phyloP scores from a whole-genome alignment of 2,113 vertebrate species.

The Odocoileus hemionus region DNA sequence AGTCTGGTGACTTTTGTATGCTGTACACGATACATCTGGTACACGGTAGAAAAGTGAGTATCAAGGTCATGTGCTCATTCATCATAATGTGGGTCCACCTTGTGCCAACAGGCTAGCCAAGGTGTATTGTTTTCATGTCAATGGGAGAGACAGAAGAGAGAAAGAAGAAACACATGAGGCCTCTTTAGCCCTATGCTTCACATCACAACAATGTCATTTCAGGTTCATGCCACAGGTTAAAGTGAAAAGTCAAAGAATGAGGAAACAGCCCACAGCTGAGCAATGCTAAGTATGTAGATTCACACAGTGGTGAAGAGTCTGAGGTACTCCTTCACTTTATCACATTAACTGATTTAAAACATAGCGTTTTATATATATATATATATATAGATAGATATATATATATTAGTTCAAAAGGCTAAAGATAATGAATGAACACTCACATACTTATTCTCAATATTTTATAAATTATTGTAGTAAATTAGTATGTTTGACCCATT shows the following conservation, averaged over 20 bases:
- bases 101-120: not conserved
- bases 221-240: not conserved
- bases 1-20: not conserved
- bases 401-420: not conserved
- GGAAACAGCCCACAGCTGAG: not conserved
- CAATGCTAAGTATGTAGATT: not conserved
- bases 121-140: not conserved
- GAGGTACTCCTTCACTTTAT: not conserved
- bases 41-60: not conserved
- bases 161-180: not conserved
- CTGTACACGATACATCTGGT: not conserved
- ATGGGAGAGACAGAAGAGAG: not conserved
- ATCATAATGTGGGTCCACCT: not conserved
- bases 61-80: not conserved
- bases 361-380: not conserved
- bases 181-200: not conserved
- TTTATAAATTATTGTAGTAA: not conserved
- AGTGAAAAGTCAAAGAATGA: not conserved
- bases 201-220: too few relatives aligned
- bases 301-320: not conserved
- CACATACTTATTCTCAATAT: not conserved
- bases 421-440: not conserved
- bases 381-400: too few relatives aligned
- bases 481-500: not conserved
- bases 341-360: not conserved